Evolutionary conservation across 1,140 invertebrate genomes (phyloP).

Genomic region (Frieseomelitta varia): DNA sequence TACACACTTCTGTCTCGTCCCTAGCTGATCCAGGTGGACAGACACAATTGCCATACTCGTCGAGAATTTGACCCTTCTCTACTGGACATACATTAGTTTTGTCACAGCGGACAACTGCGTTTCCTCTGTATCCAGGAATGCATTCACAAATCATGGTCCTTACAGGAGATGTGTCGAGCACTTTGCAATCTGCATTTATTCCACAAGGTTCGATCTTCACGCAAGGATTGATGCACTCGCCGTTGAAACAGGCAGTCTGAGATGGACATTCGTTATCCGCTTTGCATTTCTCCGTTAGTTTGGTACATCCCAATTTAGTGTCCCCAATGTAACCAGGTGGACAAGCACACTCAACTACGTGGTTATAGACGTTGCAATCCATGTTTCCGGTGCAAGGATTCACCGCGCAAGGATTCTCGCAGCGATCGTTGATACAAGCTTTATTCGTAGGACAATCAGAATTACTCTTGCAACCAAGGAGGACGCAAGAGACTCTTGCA

Average conservation of each 20-base stretch:
- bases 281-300: constrained; percentile 85
- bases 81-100: constrained; percentile 86
- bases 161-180: constrained; percentile 91
- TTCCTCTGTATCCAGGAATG: constrained; percentile 91
- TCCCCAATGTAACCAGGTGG: constrained; percentile 89
- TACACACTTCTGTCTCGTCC: constrained; percentile 89
- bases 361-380: constrained; percentile 89
- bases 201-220: constrained; percentile 90
- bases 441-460: constrained; percentile 88
- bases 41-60: constrained; percentile 87
- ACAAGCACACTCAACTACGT: constrained; percentile 89
- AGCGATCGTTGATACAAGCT: constrained; percentile 91
- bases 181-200: constrained; percentile 90
- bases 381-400: constrained; percentile 87
- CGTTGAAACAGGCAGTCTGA: constrained; percentile 91
- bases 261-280: constrained; percentile 92
- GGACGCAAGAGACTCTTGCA: constrained; percentile 88
- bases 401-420: constrained; percentile 88
- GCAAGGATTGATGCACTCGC: constrained; percentile 93
- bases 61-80: constrained; percentile 88
- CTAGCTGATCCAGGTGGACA: constrained; percentile 89
- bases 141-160: constrained; percentile 95
- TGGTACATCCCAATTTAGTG: constrained; percentile 85
- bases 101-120: constrained; percentile 89
- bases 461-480: constrained; percentile 89